Base-by-base conservation (phyloP, 2,888 invertebrate species). In the Clostera curtula region DNA sequence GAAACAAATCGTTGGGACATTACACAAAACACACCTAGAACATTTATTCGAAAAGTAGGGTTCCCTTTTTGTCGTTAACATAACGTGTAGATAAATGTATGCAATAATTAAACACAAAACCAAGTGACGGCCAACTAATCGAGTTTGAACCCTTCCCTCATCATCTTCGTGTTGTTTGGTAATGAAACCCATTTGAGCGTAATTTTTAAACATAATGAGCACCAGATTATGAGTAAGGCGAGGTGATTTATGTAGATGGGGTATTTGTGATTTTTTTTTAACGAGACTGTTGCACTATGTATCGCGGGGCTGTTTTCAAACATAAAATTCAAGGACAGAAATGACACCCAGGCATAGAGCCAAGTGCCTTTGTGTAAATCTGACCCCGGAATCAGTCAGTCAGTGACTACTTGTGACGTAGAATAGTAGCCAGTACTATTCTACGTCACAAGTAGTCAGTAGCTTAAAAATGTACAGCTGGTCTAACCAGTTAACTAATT, bases 61-160 rank as follows among this genome's bases (percentile, higher is more conserved):
- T 38, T 69, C 60, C 57, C 70, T 75, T 77, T 76, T 73, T 74
- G 70, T 66, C 61, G 65, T 77, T 75, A 72, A 58, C 63, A 65
- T 76, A 76, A 79, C 75, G 76, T 70, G 71, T 66, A 70, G 72
- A 77, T 76, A 76, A 76, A 77, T 76, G 76, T 59, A 65, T 62
- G 68, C 58, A 74, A 76, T 77, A 75, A 79, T 76, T 75, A 77
- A 76, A 74, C 72, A 62, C 59, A 62, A 63, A 61, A 59, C 56
- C 49, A 62, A 66, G 56, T 56, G 68, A 68, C 64, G 52, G 46
- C 39, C 40, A 64, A 72, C 72, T 75, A 76, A 76, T 76, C 68
- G 59, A 60, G 57, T 57, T 55, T 44, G 55, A 64, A 62, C 58
- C 58, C 51, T 49, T 40, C 39, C 49, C 52, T 53, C 52, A 44